These are phyloP conservation scores for Nothoprocta perdicaria DNA, from an alignment of 2,113 vertebrate species.

Conservation along the genomic window DNA sequence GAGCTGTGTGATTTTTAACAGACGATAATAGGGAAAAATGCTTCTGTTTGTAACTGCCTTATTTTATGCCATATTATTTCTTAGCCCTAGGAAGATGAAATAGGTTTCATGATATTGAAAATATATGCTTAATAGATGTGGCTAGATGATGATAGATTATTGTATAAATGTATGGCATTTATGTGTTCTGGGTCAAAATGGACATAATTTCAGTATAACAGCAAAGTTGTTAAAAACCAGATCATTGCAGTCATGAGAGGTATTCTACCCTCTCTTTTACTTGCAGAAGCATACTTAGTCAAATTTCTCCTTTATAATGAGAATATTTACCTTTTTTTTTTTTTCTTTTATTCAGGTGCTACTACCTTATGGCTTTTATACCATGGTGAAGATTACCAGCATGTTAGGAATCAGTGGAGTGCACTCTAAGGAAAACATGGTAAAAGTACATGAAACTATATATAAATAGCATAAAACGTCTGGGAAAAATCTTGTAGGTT, in stretches of 20 bases:
- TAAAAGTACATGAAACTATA: neutral
- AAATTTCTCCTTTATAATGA: neutral
- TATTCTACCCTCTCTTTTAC: neutral
- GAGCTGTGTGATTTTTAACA: constrained; percentile 66
- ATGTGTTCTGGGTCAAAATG: neutral
- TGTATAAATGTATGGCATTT: neutral
- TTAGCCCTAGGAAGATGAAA: neutral
- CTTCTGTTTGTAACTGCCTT: neutral
- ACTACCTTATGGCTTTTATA: neutral
- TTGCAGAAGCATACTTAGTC: neutral
- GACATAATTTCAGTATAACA: neutral
- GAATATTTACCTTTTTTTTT: neutral
- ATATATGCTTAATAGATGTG: neutral
- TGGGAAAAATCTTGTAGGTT: neutral
- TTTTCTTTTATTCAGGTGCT: neutral
- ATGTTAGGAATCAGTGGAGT: neutral
- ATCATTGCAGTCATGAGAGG: neutral
- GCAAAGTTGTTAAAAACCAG: neutral
- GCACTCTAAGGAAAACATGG: neutral
- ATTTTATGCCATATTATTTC: neutral
- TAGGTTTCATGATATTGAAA: neutral
- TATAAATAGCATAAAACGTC: neutral
- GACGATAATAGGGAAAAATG: neutral
- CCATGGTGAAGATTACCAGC: neutral
- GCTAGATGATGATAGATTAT: neutral